phyloP scores from a whole-genome alignment of 2,113 vertebrate species.

The Nansenia antarctica region DNA sequence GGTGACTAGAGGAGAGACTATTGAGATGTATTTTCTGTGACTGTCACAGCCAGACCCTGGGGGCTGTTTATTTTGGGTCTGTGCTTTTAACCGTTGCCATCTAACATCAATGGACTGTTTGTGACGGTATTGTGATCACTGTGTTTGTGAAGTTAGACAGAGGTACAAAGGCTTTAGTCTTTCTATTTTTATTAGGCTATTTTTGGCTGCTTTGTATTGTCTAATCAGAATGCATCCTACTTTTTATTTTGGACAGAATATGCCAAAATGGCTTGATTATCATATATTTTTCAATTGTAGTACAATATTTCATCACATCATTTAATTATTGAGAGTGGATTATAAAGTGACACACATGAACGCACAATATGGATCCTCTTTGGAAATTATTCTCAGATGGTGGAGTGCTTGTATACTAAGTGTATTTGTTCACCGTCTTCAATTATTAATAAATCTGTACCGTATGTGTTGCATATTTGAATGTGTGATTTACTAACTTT shows the following conservation, averaged over 20 bases:
- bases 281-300: neutral
- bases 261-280: neutral
- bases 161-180: neutral
- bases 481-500: neutral
- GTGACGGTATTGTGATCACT: neutral
- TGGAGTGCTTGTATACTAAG: neutral
- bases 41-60: neutral
- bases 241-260: neutral
- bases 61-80: neutral
- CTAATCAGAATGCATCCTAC: neutral
- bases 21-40: too few species aligned
- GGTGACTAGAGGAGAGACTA: too few species aligned
- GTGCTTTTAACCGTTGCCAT: neutral
- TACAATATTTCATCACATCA: neutral
- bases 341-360: neutral
- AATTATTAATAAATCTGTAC: constrained; percentile 35
- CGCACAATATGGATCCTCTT: neutral
- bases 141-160: neutral
- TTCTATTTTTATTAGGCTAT: neutral
- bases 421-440: constrained; percentile 21
- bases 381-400: neutral
- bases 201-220: neutral
- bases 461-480: neutral
- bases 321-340: neutral
- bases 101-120: neutral